Base-by-base conservation (phyloP, 2,113 vertebrate species). In the Mormyrus lacerda region DNA sequence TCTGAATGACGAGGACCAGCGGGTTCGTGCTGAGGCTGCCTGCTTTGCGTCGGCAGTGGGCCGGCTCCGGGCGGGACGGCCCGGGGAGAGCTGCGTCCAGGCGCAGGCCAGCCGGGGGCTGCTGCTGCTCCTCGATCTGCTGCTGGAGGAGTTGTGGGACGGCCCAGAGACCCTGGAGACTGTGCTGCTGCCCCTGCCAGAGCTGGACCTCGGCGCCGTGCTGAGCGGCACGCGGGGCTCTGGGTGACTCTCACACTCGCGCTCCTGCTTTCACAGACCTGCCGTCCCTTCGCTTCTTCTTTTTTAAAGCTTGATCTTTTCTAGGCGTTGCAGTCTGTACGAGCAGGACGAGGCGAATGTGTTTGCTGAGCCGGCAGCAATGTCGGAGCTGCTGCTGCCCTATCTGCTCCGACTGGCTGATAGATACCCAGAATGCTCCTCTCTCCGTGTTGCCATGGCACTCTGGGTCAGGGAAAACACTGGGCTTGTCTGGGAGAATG, bases 341-440 rank as follows among this genome's bases (percentile, higher is more conserved):
- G 96, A 97, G 89, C 96, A 97, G 91, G 97, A 98, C 0, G 95
- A 97, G 19, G 95, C 95, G 65, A 98, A 97, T 0, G 92, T 97
- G 91, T 97, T 97, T 93, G 95, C 95, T 0, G 97, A 98, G 91
- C 95, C 97, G 0, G 94, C 94, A 0, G 73, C 95, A 86, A 94
- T 97, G 92, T 94, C 94, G 0, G 87, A 31, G 48, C 93, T 94
- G 15, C 92, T 98, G 90, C 93, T 96, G 88, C 96, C 96, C 0
- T 86, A 95, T 89, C 93, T 97, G 89, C 91, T 95, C 79, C 94
- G 90, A 90, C 92, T 96, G 89, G 91, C 94, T n/a, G 91, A 93
- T 19, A 92, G 84, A 89, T 89, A 69, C 3, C 90, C 93, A 0
- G 3, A 92, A 11, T 93, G 94, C 89, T 86, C 91, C 31, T 88